Evolutionary conservation across 2,113 vertebrate species (phyloP).

Genomic region (Neolamprologus devosi): DNA sequence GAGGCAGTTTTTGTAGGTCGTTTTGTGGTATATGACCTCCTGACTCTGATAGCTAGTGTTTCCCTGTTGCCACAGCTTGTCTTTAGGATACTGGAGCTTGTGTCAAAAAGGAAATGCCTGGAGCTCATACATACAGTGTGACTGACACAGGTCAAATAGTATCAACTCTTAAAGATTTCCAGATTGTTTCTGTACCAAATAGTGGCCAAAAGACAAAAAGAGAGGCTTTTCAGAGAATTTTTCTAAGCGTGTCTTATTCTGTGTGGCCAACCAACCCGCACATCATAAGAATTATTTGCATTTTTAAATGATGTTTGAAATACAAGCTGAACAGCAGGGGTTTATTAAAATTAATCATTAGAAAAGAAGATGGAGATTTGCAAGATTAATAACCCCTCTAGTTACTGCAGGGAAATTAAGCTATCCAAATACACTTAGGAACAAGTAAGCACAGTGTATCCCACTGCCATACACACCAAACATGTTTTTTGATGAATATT

Average conservation of each 20-base stretch:
- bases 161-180: background rate
- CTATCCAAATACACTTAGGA: background rate
- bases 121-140: background rate
- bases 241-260: background rate
- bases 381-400: background rate
- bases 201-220: background rate
- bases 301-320: background rate
- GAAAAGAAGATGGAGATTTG: background rate
- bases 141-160: slow-evolving; percentile 11
- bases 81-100: background rate
- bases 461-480: background rate
- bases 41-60: slow-evolving; percentile 45
- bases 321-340: background rate
- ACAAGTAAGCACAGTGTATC: background rate
- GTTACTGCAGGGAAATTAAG: background rate
- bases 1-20: slow-evolving; percentile 5
- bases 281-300: background rate
- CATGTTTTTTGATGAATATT: background rate
- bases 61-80: slow-evolving; percentile 27
- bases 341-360: background rate
- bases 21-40: slow-evolving; percentile 40
- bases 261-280: background rate
- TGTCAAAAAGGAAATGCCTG: slow-evolving; percentile 25
- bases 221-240: background rate
- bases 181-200: background rate